Evolutionary conservation across 2,113 vertebrate genomes (phyloP).

Genomic region (Megaleporinus macrocephalus): DNA sequence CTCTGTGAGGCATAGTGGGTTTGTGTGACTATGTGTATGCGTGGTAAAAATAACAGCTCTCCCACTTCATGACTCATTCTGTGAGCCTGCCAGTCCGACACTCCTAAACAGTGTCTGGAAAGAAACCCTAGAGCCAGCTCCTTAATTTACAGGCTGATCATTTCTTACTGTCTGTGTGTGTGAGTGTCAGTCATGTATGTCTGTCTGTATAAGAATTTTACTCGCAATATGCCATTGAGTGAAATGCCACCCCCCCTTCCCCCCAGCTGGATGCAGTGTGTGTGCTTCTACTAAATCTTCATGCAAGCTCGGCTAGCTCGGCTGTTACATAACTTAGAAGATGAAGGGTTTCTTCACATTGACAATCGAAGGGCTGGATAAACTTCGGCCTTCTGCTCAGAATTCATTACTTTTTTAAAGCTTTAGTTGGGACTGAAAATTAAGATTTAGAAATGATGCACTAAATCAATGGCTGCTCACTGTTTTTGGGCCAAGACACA

Average conservation of each 20-base stretch:
- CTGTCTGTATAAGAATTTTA: conserved; percentile 17
- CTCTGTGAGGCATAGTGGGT: conserved; percentile 34
- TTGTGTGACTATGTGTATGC: conserved; percentile 20
- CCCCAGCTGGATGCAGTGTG: conserved; percentile 2
- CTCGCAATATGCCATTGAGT: conserved; percentile 25
- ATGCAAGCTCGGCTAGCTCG: conserved; percentile 14
- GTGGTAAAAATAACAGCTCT: conserved; percentile 62
- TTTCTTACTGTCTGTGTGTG: conserved; percentile 35
- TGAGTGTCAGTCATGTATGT: conserved; percentile 20
- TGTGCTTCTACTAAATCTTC: conserved; percentile 23
- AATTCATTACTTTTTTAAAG: too few species aligned
- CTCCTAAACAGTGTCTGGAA: conserved; percentile 63
- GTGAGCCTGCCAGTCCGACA: conserved; percentile 48
- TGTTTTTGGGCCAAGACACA: too few species aligned
- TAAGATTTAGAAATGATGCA: too few species aligned
- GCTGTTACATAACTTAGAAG: conserved; percentile 44
- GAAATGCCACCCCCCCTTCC: too few species aligned
- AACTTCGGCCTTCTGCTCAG: neutral
- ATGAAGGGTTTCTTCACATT: conserved; percentile 11
- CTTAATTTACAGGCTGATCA: conserved; percentile 56
- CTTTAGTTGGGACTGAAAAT: too few species aligned
- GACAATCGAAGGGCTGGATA: conserved; percentile 21
- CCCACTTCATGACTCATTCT: conserved; percentile 62
- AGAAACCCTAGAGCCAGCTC: conserved; percentile 57
- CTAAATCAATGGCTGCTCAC: too few species aligned